Percentiles rank a stretch among this genome's conserved stretches.
Conservation (phyloP, 2,797 vertebrate genomes). For the Cossypha heuglini region DNA sequence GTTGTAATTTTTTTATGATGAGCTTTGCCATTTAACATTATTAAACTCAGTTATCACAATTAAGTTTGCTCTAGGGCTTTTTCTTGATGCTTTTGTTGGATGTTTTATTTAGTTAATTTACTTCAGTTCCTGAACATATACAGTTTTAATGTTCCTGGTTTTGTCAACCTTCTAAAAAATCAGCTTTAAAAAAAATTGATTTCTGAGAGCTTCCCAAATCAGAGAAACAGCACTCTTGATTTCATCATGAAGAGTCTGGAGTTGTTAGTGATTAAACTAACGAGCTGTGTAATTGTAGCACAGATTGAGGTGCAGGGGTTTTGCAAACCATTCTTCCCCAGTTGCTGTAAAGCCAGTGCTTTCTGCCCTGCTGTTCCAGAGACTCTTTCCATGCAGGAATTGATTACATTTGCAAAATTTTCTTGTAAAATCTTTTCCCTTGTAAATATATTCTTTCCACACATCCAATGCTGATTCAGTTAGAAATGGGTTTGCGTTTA, state of each 20-base stretch:
- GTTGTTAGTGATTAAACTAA: not conserved
- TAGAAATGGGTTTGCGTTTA: not conserved
- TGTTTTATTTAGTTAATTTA: not conserved
- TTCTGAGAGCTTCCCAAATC: not conserved
- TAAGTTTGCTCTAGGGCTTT: not conserved
- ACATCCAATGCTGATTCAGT: not conserved
- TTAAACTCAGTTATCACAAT: not conserved
- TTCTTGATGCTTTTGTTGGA: not conserved
- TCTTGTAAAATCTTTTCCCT: not conserved
- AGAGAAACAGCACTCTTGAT: not conserved
- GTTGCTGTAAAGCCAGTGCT: not conserved
- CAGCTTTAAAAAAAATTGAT: not conserved
- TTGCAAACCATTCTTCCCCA: not conserved
- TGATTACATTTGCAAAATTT: not conserved
- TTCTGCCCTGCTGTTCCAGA: not conserved
- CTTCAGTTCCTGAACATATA: not conserved
- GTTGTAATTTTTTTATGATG: not conserved
- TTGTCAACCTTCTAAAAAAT: not conserved
- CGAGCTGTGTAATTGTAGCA: not conserved
- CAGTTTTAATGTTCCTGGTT: not conserved
- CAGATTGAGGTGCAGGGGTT: not conserved
- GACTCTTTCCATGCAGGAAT: not conserved
- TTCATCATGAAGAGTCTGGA: not conserved
- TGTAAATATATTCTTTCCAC: not conserved
- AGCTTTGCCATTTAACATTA: not conserved